Evolutionary conservation across 2,113 vertebrate species (phyloP), one percentile per base, ranked within the genome.

Genomic region (Gavia stellata): DNA sequence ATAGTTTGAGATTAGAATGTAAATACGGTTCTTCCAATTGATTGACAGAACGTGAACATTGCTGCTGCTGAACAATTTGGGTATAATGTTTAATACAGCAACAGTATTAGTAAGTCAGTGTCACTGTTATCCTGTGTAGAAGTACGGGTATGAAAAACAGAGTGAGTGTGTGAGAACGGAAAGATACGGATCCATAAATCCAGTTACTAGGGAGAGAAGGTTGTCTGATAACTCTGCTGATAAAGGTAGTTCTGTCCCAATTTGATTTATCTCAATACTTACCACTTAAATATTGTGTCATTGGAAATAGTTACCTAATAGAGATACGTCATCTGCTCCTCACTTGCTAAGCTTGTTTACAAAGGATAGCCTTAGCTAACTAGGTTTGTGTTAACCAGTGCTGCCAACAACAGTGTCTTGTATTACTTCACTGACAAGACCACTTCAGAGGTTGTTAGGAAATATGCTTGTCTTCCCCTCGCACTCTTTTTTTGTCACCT

Each of bases 281-380:
- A n/a, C 18, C 17, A 3, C 25, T 81, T 78, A 40, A 52, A 29
- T 63, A 40, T 4, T 49, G 12, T 45, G 33, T 55, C 33, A 19
- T 1, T 92, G 44, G 21, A 52, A 68, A 17, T 36, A 42, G 21
- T 72, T 83, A 31, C 23, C 63, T 40, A 56, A 33, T 3, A 55
- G n/a, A 34, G 29, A 24, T 50, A 6, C 0, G 2, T 63, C 10
- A 1, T 42, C n/a, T 73, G 40, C 40, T 61, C 2, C 44, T 75
- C 31, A 18, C 7, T 75, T 84, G 44, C 42, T 49, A 28, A 50
- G 17, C 23, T 77, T 38, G 10, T 6, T 28, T 71, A 10, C 28
- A 28, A 42, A 23, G 29, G 11, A 26, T n/a, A 42, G 34, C n/a
- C 38, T 58, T 53, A 38, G 28, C 16, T 47, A 49, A 44, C 18